Base-by-base conservation (phyloP, 2,888 invertebrate species). In the Protula sp. region DNA sequence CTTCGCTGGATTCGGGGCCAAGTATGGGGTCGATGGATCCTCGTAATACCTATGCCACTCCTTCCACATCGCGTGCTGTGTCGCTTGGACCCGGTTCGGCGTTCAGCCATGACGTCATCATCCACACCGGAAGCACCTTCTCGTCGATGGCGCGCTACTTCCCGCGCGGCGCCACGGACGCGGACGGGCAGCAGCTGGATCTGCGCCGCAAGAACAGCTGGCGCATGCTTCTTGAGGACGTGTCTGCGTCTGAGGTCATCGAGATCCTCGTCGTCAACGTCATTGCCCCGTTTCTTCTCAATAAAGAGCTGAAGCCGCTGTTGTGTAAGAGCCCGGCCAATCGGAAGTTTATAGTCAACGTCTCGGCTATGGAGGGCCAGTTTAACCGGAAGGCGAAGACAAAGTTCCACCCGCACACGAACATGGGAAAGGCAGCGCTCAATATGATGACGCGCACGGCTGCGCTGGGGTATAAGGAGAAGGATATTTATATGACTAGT, bases 391-490 rank as follows among this genome's bases (percentile, higher is more conserved):
- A 14, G 3, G 24, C 22, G 22, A 61, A 61, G 30, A 58, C 58
- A 1, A 38, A 30, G 51, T 61, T 50, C 47, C 61, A 61, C 30
- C 61, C 61, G 30, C 61, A 61, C 55, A 61, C 61, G 5, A 61
- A 61, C 52, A 61, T 61, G 61, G 61, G 58, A 14, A 61, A 61
- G 28, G 61, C 61, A 27, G 61, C 61, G 9, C 30, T 61, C 26
- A 61, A 61, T 26, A 61, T 61, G 61, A 58, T 61, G 61, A 61
- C 61, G 2, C 19, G 61, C 22, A 61, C 61, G 19, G 54, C 58
- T 2, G 61, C 58, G 2, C 26, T 61, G 24, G 58, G 55, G 4
- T 58, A 54, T 52, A 4, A 24, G 4, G 51, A 58, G 3, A 45
- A 30, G 22, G 27, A 45, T 9, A 55, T 61, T 28, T 61, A 51